Base-by-base conservation (phyloP, 2,113 vertebrate species). In the Oryzias woworae region DNA sequence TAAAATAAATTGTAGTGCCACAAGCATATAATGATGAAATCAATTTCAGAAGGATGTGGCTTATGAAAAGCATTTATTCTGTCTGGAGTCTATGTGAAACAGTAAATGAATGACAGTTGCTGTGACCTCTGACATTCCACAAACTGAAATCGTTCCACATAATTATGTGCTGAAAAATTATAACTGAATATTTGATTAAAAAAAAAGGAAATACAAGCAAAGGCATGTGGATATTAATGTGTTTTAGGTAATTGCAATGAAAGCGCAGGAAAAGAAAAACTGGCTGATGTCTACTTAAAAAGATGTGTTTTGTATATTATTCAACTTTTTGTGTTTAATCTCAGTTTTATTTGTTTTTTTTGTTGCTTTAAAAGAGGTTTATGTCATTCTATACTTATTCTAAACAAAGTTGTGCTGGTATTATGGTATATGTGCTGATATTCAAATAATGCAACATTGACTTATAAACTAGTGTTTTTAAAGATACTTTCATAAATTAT, bases 11-110 rank as follows among this genome's bases (percentile, higher is more conserved):
- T 10, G 67, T 53, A 54, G 44, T 71, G 62, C 50, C 44, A 64
- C 23, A 66, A 48, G 69, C 36, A 26, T 41, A 72, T 45, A 36
- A 36, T 36, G 49, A 75, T 50, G 16, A 60, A 67, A 69, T 20
- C n/a, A 17, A 49, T 75, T 75, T 36, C 53, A 54, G 31, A 58
- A 62, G 36, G 54, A 69, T 67, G 66, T 15, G 7, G 53, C 47
- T 75, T 60, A 71, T 71, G 67, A 75, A 73, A 81, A 74, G 56
- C 55, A 65, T 63, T 61, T 56, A 63, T 69, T 63, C 52, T 45
- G 54, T 28, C 36, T 22, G 28, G 49, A 64, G 53, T 49, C 45
- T 50, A 51, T 18, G 42, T 47, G 44, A 63, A 55, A 65, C 71
- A 58, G 28, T 50, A 42, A 77, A 69, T 0, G 26, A 50, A 72